Base-by-base conservation (phyloP, 2,888 invertebrate genomes). In the Drosophila phalerata region DNA sequence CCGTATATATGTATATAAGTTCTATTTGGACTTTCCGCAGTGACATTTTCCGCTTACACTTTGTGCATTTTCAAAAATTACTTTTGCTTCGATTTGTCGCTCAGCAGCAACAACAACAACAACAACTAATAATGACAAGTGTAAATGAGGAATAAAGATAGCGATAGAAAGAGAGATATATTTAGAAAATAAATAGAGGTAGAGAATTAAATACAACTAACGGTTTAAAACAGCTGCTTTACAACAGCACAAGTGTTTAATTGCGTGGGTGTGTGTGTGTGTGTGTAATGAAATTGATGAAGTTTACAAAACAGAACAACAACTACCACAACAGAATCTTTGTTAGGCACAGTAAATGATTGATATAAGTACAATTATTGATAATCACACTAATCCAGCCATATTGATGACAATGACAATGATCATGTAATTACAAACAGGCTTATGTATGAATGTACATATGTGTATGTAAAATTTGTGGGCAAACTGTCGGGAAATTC, bases 81-180 rank as follows among this genome's bases (percentile, higher is more conserved):
- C 17, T 15, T 22, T 40, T 47, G 22, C 43, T 32, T 56, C 15
- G 43, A 34, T 25, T 37, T 34, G 9, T 19, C 19, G 47, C 28
- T 47, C 42, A 48, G 52, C 42, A 48, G 52, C 63, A 64, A 47
- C 69, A 65, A 60, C 69, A 55, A 60, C 52, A 51, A 71, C 56
- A 52, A 47, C 72, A 53, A 45, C 61, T 48, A 51, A 38, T 38
- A 48, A 51, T 58, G 32, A 43, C 38, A 47, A 56, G 47, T 56
- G 52, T 55, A 42, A 22, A 72, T 66, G 74, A 53, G 38, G 15
- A n/a, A 53, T 38, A 70, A 45, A 37, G 45, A 42, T 34, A 52
- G 38, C 25, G 34, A 30, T 22, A 38, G 32, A 64, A 15, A 32
- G 30, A 37, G n/a, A 47, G 10, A 10, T 13, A 22, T 1, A 10